A percentile compares a stretch with the other conserved stretches of the same genome.
phyloP scores from a whole-genome alignment of 2,797 vertebrate species.

The Sphenopsis melanotis region DNA sequence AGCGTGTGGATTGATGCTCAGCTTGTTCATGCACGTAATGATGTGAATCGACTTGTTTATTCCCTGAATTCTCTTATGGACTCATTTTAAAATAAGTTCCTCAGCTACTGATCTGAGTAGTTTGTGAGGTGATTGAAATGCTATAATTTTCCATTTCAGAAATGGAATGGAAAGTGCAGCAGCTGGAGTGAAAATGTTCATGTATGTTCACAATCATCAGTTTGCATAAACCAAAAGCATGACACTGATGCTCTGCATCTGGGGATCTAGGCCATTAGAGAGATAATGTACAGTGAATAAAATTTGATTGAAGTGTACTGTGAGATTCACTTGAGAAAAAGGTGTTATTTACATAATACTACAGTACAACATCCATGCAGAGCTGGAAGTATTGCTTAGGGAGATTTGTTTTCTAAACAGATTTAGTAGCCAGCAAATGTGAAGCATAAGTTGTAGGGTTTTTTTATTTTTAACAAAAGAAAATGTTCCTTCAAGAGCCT shows the following conservation, averaged over 20 bases:
- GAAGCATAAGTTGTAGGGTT: fast-evolving
- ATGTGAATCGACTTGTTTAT: background rate
- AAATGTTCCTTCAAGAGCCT: background rate
- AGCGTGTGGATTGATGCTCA: background rate
- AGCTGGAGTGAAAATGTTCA: background rate
- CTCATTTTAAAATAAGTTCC: background rate
- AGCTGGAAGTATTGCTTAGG: background rate
- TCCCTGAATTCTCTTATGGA: background rate
- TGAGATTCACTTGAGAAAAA: background rate
- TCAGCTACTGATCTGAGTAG: background rate
- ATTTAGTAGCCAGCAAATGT: background rate
- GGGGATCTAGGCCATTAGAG: background rate
- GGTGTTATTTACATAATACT: background rate
- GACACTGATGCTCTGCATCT: background rate
- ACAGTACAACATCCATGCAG: background rate
- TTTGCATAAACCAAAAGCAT: background rate
- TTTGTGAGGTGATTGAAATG: background rate
- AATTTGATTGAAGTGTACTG: background rate
- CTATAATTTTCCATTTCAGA: background rate
- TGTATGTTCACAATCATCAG: fast-evolving
- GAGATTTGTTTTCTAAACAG: background rate
- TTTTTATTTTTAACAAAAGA: background rate
- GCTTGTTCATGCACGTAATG: background rate
- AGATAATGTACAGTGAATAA: background rate
- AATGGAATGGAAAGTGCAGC: background rate